Base-by-base conservation (phyloP, 2,888 invertebrate genomes). In the Cerastis rubricosa region DNA sequence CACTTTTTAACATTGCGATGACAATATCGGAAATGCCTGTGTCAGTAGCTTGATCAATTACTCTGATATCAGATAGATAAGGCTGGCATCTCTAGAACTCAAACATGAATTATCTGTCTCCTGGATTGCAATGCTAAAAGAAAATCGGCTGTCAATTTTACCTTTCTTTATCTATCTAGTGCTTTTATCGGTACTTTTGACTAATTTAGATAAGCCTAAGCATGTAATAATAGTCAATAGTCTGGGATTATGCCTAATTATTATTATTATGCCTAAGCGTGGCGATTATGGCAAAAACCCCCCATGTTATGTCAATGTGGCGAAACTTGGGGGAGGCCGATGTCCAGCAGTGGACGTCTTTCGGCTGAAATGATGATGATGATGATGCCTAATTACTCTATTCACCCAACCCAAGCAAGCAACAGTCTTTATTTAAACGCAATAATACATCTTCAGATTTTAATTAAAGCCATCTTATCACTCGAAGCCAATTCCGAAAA, bases 401-500 rank as follows among this genome's bases (percentile, higher is more conserved):
- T 72, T 45, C 25, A 25, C 2, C 3, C 7, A 57, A 25, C 2
- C 3, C 7, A 57, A 35, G 14, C 14, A 7, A 45, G 25, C 9
- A 19, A 5, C 7, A 43, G 11, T 43, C 5, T 73, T 35, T 19
- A 59, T 14, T 51, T 4, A 47, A 57, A 49, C 22, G n/a, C 45
- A 49, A 67, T 61, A 19, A 19, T n/a, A 29, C 12, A 43, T 43
- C 14, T 49, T 14, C 22, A 29, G n/a, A n/a, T 19, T 59, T 8
- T 35, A 40, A 63, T 71, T 29, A 63, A 43, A 49, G n/a, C 45
- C 57, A 22, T 64, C 19, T 43, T 64, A 43, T 59, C 11, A 11
- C 2, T 43, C 19, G 12, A 22, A 61, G 17, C 35, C 25, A 81
- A 78, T 43, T 81, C 22, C 25, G 25, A 47, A 83, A 83, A 83